Evolutionary conservation across 1,140 invertebrate species (phyloP), one percentile per base, ranked within the genome.

Genomic region (Trissolcus basalis): DNA sequence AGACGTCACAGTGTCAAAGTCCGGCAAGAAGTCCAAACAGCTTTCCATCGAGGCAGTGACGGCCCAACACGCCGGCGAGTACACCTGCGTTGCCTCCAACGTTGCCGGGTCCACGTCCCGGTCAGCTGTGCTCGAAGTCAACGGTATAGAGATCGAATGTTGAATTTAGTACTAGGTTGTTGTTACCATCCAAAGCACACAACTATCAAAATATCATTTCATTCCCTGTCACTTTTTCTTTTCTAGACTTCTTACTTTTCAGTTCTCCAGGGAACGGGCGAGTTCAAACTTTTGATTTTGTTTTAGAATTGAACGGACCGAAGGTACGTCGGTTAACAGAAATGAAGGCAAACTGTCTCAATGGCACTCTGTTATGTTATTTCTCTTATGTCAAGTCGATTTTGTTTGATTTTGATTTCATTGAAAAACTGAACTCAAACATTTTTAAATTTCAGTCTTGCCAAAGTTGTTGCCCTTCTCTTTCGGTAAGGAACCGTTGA

Each of bases 11-110:
- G 81, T 94, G 78, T 77, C 87, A 80, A 80, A 92, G 88, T 90
- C 89, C 74, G 89, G 94, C 83, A 89, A 95, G 90, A 89, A 91
- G 78, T 91, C 90, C 11, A 92, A 91, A 45, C 90, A 91, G 43
- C 78, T 93, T 49, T 92, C 89, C 69, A 92, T 92, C 69, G 91
- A 93, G 75, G 86, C 89, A 16, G 90, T 92, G 15, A 83, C 88
- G 60, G 85, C 90, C 35, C 80, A 89, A n/a, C 92, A 94, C 81
- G 87, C 90, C 19, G 93, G 93, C 53, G 89, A 91, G 56, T 93
- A 92, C 80, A 91, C 91, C 54, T 94, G 93, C 75, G 88, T 90
- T 67, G 94, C 93, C n/a, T 91, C 89, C 77, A 96, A 96, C 83
- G 85, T 87, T 41, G 94, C 93, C 12, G 94, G 94, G 16, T 87